Evolutionary conservation across 2,888 invertebrate genomes (phyloP), one percentile per base, ranked within the genome.

Genomic region (Camptogramma bilineatum): DNA sequence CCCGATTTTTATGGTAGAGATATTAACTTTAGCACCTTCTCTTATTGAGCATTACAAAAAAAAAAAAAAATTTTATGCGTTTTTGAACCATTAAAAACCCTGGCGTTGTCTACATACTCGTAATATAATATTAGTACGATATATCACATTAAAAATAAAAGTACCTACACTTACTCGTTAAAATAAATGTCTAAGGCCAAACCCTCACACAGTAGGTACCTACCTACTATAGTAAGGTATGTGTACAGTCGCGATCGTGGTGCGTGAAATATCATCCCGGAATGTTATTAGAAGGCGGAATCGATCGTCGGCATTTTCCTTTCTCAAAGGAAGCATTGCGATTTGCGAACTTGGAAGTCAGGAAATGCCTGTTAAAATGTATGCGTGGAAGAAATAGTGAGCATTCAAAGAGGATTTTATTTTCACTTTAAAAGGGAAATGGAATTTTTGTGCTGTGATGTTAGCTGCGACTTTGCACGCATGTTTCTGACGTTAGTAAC

Each of bases 251-350:
- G 77, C 81, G 80, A 80, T 76, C 80, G 75, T 80, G 77, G 80
- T 80, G 82, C 78, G 84, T 83, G 80, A 85, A 84, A 85, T 86
- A 84, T 83, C 83, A 82, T 83, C 75, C 80, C 78, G 87, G 88
- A 88, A 89, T 90, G 87, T 89, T 90, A 90, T 90, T 89, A 88
- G 86, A 89, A 83, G 76, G 82, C 80, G 77, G 81, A 84, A 88
- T 88, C 87, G 90, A 89, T 89, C 81, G 80, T 65, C 72, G 78
- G 81, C 79, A 81, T 82, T 83, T 81, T 79, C 79, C 77, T 69
- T 77, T 76, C 73, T 78, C 81, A 81, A 82, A 79, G 80, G 76
- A 79, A 79, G 75, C 76, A 77, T 81, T 79, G 80, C 62, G 64
- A 62, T 60, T 31, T 31, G 34, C 34, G 34, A 39, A 44, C 54